phyloP scores from a whole-genome alignment of 2,113 vertebrate genomes.

The Oryzias javanicus region DNA sequence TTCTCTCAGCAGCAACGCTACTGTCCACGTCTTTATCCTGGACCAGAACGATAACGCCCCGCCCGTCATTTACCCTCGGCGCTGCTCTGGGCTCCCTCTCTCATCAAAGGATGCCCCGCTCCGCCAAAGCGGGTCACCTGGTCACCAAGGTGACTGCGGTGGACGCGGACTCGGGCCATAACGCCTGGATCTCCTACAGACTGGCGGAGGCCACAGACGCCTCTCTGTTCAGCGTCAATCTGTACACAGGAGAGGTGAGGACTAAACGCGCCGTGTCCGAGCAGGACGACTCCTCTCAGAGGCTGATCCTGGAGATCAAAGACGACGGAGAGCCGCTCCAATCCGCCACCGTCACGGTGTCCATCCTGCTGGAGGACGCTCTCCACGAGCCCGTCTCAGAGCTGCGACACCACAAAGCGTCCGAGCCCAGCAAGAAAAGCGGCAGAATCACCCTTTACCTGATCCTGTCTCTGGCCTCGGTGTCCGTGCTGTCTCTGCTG shows the following conservation, averaged over 20 bases:
- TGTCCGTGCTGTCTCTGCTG: constrained; percentile 77
- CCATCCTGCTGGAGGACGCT: constrained; percentile 63
- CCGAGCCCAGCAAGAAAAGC: constrained; percentile 67
- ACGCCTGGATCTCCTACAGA: constrained; percentile 82
- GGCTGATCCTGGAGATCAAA: constrained; percentile 76
- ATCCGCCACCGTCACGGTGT: constrained; percentile 77
- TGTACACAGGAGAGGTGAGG: constrained; percentile 79
- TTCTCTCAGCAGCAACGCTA: constrained; percentile 71
- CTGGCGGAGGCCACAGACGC: constrained; percentile 73
- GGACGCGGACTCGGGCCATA: constrained; percentile 82
- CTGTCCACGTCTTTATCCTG: constrained; percentile 78
- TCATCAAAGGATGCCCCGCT: constrained; percentile 75
- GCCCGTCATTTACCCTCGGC: constrained; percentile 71
- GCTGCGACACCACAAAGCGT: constrained; percentile 61
- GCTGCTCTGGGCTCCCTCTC: constrained; percentile 65
- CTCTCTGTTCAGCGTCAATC: constrained; percentile 74
- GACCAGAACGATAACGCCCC: constrained; percentile 82
- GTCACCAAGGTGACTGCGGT: constrained; percentile 82
- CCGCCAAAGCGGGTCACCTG: constrained; percentile 76
- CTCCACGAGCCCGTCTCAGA: constrained; percentile 65
- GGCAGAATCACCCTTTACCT: constrained; percentile 73
- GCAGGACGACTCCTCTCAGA: constrained; percentile 77
- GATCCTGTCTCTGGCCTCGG: constrained; percentile 78
- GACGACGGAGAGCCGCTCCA: constrained; percentile 77
- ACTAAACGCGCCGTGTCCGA: constrained; percentile 73